Evolutionary conservation across 2,888 invertebrate genomes (phyloP), one percentile per base, ranked within the genome.

Genomic region (Rhagophthalmus giganteus): DNA sequence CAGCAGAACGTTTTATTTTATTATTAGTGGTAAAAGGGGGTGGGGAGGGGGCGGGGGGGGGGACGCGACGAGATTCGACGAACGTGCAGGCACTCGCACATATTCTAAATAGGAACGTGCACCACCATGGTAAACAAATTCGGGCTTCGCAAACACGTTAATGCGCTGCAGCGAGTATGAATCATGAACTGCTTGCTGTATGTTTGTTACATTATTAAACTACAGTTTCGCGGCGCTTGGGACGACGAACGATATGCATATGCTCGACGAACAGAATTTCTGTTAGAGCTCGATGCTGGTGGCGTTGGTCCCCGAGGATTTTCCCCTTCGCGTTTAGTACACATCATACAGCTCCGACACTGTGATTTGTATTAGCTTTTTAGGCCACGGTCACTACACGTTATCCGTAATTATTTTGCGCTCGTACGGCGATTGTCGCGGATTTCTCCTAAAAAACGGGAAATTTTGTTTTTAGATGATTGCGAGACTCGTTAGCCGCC

Each of bases 151-250:
- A 67, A 68, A 68, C 62, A 66, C 50, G 58, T 60, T 63, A 67
- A 66, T 65, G 65, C 60, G 56, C 59, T 53, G 56, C 57, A 51
- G 50, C 35, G 62, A 55, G 52, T 63, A 65, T 66, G 67, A 68
- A 66, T 67, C 69, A 69, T 64, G 63, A 59, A 55, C 54, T 55
- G 41, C 35, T 53, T n/a, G n/a, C n/a, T n/a, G n/a, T n/a, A n/a
- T n/a, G n/a, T n/a, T 41, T 60, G 60, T 59, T 66, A 58, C 59
- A 68, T 69, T 69, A 69, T 68, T 68, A 64, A 68, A 67, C 59
- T 64, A 57, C 58, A 61, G 60, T 65, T 64, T 63, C 60, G 61
- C 61, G 56, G 59, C 65, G 61, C 61, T 63, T 58, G 61, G 58
- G 58, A 54, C 58, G 54, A 48, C 56, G 61, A 56, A 64, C 66